Conservation (phyloP, 2,888 invertebrate genomes). For the Phengaris alcon region DNA sequence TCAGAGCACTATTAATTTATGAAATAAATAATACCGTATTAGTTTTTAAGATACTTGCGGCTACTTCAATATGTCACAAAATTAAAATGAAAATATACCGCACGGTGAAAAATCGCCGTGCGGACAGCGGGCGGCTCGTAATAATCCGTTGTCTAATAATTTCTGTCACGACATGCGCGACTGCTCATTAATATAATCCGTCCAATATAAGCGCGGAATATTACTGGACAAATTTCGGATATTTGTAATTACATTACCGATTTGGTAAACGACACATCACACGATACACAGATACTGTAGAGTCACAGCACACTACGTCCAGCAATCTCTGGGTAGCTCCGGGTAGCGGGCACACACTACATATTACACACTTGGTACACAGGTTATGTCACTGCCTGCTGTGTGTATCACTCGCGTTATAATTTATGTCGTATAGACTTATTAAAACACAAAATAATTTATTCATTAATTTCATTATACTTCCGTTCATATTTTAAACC, state of each 20-base stretch:
- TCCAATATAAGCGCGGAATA: background rate
- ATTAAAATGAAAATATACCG: too few relatives aligned
- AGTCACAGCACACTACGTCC: background rate
- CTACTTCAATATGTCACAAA: too few relatives aligned
- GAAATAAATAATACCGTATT: too few relatives aligned
- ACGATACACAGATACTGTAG: background rate
- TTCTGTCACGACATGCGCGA: background rate
- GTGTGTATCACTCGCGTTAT: too few relatives aligned
- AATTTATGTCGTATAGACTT: background rate
- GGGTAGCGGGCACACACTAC: too few relatives aligned
- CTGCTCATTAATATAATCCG: background rate
- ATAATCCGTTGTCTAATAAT: background rate
- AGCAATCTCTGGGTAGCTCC: too few relatives aligned
- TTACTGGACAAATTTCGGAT: background rate
- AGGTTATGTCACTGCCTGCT: too few relatives aligned
- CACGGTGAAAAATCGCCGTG: too few relatives aligned
- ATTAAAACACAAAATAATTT: constrained; percentile 9
- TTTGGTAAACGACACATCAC: background rate
- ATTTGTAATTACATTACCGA: background rate
- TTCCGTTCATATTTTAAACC: constrained; percentile 8
- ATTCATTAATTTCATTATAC: constrained; percentile 1
- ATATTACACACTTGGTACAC: too few relatives aligned
- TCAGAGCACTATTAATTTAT: too few relatives aligned
- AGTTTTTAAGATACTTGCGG: too few relatives aligned
- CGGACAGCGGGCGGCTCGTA: background rate